phyloP scores from a whole-genome alignment of 1,140 invertebrate genomes.

The Drosophila setifemur region DNA sequence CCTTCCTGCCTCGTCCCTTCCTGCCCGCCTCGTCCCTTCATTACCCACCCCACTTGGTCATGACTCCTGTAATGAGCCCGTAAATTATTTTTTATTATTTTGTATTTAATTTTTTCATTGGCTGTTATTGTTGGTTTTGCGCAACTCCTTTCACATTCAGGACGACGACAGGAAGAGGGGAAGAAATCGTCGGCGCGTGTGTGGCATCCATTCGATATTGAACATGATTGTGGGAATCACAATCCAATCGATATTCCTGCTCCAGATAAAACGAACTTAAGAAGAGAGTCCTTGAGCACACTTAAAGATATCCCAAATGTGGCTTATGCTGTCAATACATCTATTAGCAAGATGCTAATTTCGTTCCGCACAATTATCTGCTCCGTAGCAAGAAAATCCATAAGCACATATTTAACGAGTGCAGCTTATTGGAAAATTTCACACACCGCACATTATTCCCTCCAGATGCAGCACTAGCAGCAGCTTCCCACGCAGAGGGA shows the following conservation, averaged over 20 bases:
- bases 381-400: constrained; percentile 8
- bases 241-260: constrained; percentile 14
- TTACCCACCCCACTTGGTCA: constrained; percentile 5
- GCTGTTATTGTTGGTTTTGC: constrained; percentile 20
- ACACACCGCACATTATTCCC: constrained; percentile 57
- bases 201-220: constrained; percentile 49
- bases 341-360: constrained; percentile 68
- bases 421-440: constrained; percentile 74
- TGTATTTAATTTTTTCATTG: constrained; percentile 80
- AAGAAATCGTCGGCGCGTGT: constrained; percentile 47
- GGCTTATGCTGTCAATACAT: constrained; percentile 15
- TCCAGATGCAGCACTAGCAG: constrained; percentile 23
- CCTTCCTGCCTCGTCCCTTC: not conserved
- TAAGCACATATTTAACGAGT: constrained; percentile 40
- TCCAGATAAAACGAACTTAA: no score
- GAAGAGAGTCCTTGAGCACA: not conserved
- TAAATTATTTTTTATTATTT: constrained; percentile 81
- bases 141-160: constrained; percentile 33
- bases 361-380: constrained; percentile 63
- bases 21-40: not conserved
- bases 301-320: not conserved
- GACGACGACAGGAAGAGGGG: not conserved
- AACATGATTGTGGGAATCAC: constrained; percentile 70
- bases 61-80: constrained; percentile 70
- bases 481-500: constrained; percentile 62